These are phyloP conservation scores for Apotomis betuletana DNA, from an alignment of 2,888 invertebrate species.

Conservation along the genomic window DNA sequence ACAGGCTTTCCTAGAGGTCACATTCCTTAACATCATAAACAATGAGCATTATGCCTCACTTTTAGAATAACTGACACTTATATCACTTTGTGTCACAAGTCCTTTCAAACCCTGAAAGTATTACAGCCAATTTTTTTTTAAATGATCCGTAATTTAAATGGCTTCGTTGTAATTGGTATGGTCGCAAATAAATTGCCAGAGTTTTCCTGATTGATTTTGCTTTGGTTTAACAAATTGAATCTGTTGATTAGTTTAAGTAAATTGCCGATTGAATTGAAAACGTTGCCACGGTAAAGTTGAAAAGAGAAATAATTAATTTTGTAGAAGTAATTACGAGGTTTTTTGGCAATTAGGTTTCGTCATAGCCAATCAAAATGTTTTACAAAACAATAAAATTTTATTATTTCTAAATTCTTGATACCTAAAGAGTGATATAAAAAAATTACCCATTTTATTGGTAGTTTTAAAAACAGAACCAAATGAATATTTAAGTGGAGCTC, in stretches of 20 bases:
- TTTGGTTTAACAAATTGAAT: constrained; percentile 21
- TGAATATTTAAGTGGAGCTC: too few species aligned
- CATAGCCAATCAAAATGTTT: too few species aligned
- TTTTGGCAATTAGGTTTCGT: background rate
- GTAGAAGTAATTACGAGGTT: background rate
- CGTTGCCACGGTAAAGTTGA: background rate
- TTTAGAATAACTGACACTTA: too few species aligned
- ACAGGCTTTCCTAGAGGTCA: too few species aligned
- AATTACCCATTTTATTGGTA: too few species aligned
- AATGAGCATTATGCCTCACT: too few species aligned
- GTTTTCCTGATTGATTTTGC: constrained; percentile 22
- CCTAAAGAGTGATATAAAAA: too few species aligned
- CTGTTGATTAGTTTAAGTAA: constrained; percentile 12
- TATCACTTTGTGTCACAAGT: too few species aligned
- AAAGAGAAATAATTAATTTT: constrained; percentile 3
- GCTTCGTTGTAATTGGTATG: constrained; percentile 14
- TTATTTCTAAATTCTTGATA: too few species aligned
- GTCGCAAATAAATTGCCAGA: constrained; percentile 20
- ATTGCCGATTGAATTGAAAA: background rate
- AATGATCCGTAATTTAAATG: constrained; percentile 1
- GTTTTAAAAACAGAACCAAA: too few species aligned
- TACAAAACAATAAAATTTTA: too few species aligned
- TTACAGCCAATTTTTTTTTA: background rate
- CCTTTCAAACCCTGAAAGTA: background rate
- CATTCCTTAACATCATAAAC: too few species aligned